phyloP scores from a whole-genome alignment of 1,140 invertebrate species.

The Drosophila sproati region DNA sequence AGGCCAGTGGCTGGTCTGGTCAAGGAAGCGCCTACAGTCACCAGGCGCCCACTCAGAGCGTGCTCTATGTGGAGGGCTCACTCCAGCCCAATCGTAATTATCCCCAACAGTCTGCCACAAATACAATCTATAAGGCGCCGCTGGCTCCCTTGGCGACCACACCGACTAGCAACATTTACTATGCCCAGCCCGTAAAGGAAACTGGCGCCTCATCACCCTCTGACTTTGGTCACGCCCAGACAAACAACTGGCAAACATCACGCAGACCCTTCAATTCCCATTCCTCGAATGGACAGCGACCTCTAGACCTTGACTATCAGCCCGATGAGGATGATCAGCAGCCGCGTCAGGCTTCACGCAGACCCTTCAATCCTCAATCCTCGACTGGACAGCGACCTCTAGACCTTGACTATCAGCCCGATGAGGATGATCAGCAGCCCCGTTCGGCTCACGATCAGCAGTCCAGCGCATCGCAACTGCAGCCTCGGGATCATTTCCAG shows the following conservation, averaged over 20 bases:
- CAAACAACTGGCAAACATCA: constrained; percentile 34
- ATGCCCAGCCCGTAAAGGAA: constrained; percentile 61
- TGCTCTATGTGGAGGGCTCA: constrained; percentile 72
- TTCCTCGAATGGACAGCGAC: constrained; percentile 46
- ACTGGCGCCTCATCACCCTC: constrained; percentile 41
- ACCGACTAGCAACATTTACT: constrained; percentile 39
- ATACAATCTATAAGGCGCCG: constrained; percentile 54
- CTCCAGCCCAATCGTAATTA: constrained; percentile 80
- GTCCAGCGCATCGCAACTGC: constrained; percentile 32
- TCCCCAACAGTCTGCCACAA: constrained; percentile 29
- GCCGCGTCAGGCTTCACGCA: constrained; percentile 4
- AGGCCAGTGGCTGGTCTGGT: constrained; percentile 45
- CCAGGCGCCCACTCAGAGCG: constrained; percentile 53
- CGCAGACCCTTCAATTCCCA: constrained; percentile 8
- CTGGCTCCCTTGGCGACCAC: constrained; percentile 61
- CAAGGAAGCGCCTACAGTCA: constrained; percentile 47
- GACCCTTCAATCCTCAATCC: constrained; percentile 4
- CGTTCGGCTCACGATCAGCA: constrained; percentile 30
- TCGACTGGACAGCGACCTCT: constrained; percentile 50
- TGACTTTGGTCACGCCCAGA: constrained; percentile 49
- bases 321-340: background rate
- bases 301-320: constrained; percentile 44
- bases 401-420: constrained; percentile 40
- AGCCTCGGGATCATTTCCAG: constrained; percentile 5
- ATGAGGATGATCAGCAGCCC: background rate